Conservation (phyloP, 1,140 invertebrate species). For the Ruditapes philippinarum region DNA sequence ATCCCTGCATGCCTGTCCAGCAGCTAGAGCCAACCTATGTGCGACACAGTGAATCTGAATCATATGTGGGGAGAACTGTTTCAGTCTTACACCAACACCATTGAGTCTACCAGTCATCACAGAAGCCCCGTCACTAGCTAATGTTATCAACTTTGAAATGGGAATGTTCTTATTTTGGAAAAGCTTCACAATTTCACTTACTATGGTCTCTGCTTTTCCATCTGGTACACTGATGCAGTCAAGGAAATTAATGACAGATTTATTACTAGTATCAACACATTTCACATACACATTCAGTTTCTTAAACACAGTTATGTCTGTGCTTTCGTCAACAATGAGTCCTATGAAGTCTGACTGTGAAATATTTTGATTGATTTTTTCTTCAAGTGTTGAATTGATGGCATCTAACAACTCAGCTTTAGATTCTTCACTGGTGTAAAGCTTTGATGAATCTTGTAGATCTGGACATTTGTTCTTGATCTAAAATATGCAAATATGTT, state of each 20-base stretch:
- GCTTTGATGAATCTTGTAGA: background rate
- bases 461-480: slow-evolving; percentile 2
- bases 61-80: background rate
- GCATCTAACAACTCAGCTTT: background rate
- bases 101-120: background rate
- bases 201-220: background rate
- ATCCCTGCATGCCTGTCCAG: slow-evolving; percentile 39
- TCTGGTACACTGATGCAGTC: background rate
- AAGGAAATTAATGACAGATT: background rate
- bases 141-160: background rate
- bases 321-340: slow-evolving; percentile 41
- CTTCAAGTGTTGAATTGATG: background rate
- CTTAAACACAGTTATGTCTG: slow-evolving; percentile 31
- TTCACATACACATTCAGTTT: slow-evolving; percentile 54
- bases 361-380: background rate
- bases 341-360: slow-evolving; percentile 24
- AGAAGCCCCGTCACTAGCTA: background rate
- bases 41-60: slow-evolving; percentile 52
- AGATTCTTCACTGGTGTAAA: background rate
- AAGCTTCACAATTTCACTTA: background rate
- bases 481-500: too few relatives aligned
- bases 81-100: background rate
- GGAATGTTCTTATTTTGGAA: background rate
- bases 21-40: slow-evolving; percentile 2
- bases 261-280: background rate